phyloP scores from a whole-genome alignment of 2,797 vertebrate species.

The Parauchenoglanis ngamensis region DNA sequence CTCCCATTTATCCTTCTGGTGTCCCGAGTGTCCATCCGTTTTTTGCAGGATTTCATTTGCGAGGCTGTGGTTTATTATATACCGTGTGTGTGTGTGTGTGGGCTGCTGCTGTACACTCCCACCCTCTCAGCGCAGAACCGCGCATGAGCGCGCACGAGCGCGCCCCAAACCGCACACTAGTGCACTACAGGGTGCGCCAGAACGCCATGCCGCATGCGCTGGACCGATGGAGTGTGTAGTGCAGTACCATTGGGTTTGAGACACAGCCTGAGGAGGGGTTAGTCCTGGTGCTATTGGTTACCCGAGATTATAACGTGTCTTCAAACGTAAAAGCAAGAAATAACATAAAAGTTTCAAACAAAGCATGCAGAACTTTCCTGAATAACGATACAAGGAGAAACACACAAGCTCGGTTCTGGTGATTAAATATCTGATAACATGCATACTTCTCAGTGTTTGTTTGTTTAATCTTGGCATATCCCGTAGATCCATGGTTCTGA shows the following conservation, averaged over 20 bases:
- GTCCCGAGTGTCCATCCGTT: neutral
- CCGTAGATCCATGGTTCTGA: neutral
- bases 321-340: conserved; percentile 2
- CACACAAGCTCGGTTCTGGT: neutral
- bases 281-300: neutral
- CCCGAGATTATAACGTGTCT: neutral
- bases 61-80: conserved; percentile 4
- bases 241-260: neutral
- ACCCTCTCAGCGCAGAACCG: conserved; percentile 1
- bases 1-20: neutral
- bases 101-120: conserved; percentile 30
- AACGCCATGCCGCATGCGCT: too few species aligned
- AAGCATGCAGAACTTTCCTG: neutral
- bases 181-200: neutral
- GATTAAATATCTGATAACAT: too few species aligned
- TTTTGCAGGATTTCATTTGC: neutral
- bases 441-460: too few species aligned
- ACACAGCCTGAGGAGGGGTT: neutral
- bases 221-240: neutral
- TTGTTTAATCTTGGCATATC: neutral
- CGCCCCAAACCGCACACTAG: neutral
- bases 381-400: neutral
- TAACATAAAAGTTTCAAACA: neutral
- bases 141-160: conserved; percentile 3
- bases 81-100: conserved; percentile 9